Conservation (phyloP, 1,140 invertebrate species). For the Diploscapter pachys region DNA sequence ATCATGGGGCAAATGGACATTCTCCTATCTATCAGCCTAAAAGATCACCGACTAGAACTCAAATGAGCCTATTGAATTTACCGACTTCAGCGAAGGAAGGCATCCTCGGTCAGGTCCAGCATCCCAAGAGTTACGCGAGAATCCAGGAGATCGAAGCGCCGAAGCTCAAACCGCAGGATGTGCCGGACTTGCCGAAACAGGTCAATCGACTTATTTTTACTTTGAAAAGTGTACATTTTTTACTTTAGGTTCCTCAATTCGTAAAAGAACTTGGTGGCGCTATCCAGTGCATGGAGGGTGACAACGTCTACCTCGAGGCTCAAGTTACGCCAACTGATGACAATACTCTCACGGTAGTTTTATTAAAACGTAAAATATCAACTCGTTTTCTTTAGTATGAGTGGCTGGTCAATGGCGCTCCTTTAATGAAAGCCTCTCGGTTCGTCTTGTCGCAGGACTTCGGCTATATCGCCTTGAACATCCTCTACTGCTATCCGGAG, state of each 20-base stretch:
- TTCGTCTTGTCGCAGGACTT: constrained; percentile 73
- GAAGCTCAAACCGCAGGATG: constrained; percentile 72
- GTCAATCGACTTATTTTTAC: constrained; percentile 19
- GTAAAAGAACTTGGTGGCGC: constrained; percentile 48
- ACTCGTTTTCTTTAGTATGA: constrained; percentile 42
- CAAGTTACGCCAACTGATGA: constrained; percentile 81
- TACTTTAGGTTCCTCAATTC: constrained; percentile 47
- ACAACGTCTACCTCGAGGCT: constrained; percentile 86
- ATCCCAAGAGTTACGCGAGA: constrained; percentile 77
- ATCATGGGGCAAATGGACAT: constrained; percentile 9
- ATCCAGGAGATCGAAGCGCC: constrained; percentile 81
- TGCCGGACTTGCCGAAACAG: constrained; percentile 46
- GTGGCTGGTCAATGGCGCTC: constrained; percentile 56
- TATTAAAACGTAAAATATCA: too few relatives aligned
- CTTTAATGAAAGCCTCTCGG: constrained; percentile 51
- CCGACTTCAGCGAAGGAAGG: constrained; percentile 72
- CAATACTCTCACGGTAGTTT: constrained; percentile 84
- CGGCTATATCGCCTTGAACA: constrained; percentile 88
- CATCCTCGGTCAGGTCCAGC: constrained; percentile 79
- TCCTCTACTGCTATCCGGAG: constrained; percentile 86
- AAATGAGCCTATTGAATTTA: constrained; percentile 35
- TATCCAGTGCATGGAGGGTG: constrained; percentile 75
- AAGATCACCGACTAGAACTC: neutral
- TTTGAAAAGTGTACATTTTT: neutral
- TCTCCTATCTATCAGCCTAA: neutral